These are phyloP conservation scores for Podarcis siculus DNA, from an alignment of 2,797 vertebrate genomes.

Conservation along the genomic window DNA sequence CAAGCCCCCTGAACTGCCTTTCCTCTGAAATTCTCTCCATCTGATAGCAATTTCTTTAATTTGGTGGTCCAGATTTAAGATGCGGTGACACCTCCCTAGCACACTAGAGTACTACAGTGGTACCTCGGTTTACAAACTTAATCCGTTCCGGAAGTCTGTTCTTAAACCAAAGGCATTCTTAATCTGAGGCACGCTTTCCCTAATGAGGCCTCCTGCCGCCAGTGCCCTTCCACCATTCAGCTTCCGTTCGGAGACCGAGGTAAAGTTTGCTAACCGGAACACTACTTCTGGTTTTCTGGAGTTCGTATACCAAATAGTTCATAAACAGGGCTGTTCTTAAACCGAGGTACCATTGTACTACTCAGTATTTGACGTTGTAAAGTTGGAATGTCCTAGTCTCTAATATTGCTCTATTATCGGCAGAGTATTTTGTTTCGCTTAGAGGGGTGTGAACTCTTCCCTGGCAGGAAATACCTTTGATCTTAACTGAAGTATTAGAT, in stretches of 20 bases:
- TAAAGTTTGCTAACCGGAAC: background rate
- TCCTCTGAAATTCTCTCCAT: background rate
- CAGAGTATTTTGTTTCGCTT: background rate
- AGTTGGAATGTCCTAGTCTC: background rate
- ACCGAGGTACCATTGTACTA: no score
- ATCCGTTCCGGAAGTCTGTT: no score
- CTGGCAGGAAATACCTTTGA: background rate
- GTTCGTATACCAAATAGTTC: no score
- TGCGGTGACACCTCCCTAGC: background rate
- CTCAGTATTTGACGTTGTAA: background rate
- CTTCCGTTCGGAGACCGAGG: background rate
- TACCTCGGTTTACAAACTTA: no score
- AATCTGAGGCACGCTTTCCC: rapidly evolving
- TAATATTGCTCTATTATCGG: background rate
- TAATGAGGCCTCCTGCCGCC: no score
- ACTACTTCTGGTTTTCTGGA: no score
- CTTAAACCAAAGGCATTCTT: no score
- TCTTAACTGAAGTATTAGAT: no score
- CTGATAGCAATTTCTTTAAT: background rate
- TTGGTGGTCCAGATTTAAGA: background rate
- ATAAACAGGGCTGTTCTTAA: no score
- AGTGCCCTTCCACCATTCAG: no score
- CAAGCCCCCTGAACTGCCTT: background rate
- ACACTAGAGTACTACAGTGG: background rate
- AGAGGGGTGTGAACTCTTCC: background rate